Evolutionary conservation across 2,113 vertebrate genomes (phyloP).

Genomic region (Ellobius talpinus): DNA sequence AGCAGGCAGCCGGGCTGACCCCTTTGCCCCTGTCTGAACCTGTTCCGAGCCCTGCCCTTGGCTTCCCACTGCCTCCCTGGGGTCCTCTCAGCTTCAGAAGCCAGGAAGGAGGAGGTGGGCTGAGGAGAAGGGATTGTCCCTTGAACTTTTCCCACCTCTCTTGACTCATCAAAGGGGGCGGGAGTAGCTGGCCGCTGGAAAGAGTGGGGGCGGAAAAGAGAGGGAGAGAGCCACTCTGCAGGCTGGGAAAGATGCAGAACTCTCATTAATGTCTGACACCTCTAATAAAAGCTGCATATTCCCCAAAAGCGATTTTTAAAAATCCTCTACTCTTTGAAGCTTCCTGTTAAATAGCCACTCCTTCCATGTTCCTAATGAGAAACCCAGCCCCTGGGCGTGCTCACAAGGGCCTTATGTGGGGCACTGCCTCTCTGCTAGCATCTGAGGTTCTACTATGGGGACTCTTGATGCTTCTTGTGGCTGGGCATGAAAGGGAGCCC

Average conservation of each 20-base stretch:
- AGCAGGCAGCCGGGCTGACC: not conserved
- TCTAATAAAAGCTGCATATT: constrained; percentile 74
- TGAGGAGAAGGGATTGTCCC: not conserved
- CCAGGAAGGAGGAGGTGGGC: not conserved
- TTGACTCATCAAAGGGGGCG: constrained; percentile 28
- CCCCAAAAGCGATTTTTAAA: constrained; percentile 76
- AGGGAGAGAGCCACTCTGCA: not conserved
- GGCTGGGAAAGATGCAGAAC: constrained; percentile 63
- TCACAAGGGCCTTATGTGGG: constrained; percentile 11
- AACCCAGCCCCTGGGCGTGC: constrained; percentile 61
- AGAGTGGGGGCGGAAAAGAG: constrained; percentile 24
- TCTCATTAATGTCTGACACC: constrained; percentile 74
- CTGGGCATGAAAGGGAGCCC: constrained; percentile 17
- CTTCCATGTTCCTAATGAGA: constrained; percentile 59
- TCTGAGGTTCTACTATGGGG: not conserved
- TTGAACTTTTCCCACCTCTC: not conserved
- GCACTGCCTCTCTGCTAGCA: not conserved
- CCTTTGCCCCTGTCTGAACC: not conserved
- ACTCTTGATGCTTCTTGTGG: constrained; percentile 26
- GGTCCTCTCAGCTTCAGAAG: constrained; percentile 30
- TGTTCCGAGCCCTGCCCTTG: not conserved
- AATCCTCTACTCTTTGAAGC: constrained; percentile 76
- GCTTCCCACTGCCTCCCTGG: not conserved
- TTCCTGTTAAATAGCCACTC: constrained; percentile 61
- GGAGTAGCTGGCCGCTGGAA: not conserved